Base-by-base conservation (phyloP, 2,113 vertebrate species). In the Diphyllodes magnificus region DNA sequence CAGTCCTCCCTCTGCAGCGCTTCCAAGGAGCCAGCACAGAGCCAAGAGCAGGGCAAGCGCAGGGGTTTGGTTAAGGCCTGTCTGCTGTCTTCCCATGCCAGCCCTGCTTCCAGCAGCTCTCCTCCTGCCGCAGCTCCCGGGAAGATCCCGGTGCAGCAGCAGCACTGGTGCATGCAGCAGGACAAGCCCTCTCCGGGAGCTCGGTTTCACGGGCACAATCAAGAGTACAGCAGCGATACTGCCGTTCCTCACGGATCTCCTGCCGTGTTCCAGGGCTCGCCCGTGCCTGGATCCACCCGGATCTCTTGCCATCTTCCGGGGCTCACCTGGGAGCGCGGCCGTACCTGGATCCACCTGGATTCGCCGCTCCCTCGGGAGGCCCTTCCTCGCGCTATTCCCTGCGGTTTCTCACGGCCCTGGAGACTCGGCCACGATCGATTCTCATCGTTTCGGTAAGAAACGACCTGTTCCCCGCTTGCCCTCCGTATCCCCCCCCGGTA, bases 161-260 rank as follows among this genome's bases (percentile, higher is more conserved):
- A 49, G 20, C n/a, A 0, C 70, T 1, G 35, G 14, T 23, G n/a
- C 10, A 3, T 1, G 44, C 61, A 27, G 69, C 27, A 15, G 23
- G 24, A 10, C 24, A 0, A 28, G 23, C 40, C 28, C 57, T 4
- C 11, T 5, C 40, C 25, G 18, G 54, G 30, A 17, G 47, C 22
- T 1, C 16, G n/a, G 56, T 10, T 23, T 1, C 39, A 37, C 40
- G 54, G 72, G 14, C 40, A 12, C 18, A 0, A 3, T 0, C 54
- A 2, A 23, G 19, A 45, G 64, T 0, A 4, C 33, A 0, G 73
- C 39, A 4, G 63, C 64, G 45, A 4, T 5, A 3, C 17, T 0
- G 69, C 59, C 50, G 60, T 0, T 57, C 70, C 82, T 7, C 30
- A 0, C 54, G 22, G 64, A 8, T 18, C 65, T 30, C 28, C 42